phyloP scores from a whole-genome alignment of 2,113 vertebrate genomes.

The Callorhinus ursinus region DNA sequence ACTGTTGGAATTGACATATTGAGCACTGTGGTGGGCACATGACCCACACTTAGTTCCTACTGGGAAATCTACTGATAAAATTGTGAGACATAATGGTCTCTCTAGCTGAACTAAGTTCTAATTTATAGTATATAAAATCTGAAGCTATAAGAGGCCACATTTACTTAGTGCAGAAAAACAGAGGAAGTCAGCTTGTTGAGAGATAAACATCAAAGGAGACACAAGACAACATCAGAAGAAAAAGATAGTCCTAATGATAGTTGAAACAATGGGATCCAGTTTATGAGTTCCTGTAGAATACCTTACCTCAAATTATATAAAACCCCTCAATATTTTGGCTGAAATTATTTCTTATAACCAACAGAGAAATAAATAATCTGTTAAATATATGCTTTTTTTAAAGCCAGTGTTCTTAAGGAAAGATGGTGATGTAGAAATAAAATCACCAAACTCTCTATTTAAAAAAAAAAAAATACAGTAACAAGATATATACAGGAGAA shows the following conservation, averaged over 20 bases:
- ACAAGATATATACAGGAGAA: background rate
- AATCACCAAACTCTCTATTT: background rate
- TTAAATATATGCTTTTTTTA: background rate
- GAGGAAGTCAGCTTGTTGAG: background rate
- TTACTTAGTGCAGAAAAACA: background rate
- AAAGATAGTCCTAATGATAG: background rate
- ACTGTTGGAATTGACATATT: background rate
- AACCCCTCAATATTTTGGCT: background rate
- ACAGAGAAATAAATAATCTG: background rate
- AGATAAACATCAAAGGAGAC: background rate
- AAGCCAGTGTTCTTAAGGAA: background rate
- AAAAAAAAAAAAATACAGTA: background rate
- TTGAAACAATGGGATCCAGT: background rate
- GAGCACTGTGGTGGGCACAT: background rate
- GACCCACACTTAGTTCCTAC: background rate
- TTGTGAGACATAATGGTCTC: background rate
- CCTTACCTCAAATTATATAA: background rate
- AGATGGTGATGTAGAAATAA: background rate
- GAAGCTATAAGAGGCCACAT: background rate
- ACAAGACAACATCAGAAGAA: background rate
- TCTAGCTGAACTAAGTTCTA: background rate
- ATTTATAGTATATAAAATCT: background rate
- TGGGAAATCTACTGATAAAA: background rate
- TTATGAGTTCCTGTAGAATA: background rate
- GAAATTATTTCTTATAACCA: background rate